phyloP scores from a whole-genome alignment of 2,113 vertebrate genomes.

The Ochotona princeps region DNA sequence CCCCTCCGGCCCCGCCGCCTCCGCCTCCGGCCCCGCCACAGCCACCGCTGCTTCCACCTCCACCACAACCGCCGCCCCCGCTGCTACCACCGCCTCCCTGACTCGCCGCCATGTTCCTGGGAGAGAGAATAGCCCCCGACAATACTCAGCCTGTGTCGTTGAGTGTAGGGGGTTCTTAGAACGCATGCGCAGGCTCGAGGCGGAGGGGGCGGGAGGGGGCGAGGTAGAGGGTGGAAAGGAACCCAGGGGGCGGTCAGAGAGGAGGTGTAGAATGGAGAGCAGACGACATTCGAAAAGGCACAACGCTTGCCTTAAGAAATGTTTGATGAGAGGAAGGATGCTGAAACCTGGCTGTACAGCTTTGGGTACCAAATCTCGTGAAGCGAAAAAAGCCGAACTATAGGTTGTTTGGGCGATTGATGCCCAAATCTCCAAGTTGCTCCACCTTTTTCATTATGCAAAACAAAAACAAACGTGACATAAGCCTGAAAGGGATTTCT shows the following conservation, averaged over 20 bases:
- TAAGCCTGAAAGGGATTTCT: background rate
- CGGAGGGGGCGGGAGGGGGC: constrained; percentile 8
- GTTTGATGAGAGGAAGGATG: constrained; percentile 57
- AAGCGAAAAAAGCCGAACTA: constrained; percentile 16
- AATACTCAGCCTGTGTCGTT: constrained; percentile 85
- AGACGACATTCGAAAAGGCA: background rate
- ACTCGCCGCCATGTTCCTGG: constrained; percentile 94
- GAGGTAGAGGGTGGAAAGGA: constrained; percentile 58
- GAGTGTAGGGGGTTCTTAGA: constrained; percentile 60
- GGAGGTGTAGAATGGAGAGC: background rate
- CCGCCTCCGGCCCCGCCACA: constrained; percentile 77
- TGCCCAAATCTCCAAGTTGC: constrained; percentile 14
- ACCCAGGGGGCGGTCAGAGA: background rate
- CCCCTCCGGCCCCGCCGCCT: constrained; percentile 74
- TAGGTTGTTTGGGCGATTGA: background rate
- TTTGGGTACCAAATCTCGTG: constrained; percentile 71
- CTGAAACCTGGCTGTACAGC: constrained; percentile 38
- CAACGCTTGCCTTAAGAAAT: constrained; percentile 41
- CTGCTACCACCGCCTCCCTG: constrained; percentile 85
- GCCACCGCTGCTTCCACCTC: constrained; percentile 81
- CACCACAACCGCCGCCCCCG: constrained; percentile 82
- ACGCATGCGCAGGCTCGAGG: constrained; percentile 72
- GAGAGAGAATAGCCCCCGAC: constrained; percentile 86
- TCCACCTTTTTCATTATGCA: constrained; percentile 49
- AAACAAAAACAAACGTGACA: constrained; percentile 61